phyloP scores from a whole-genome alignment of 2,113 vertebrate genomes.

The Neofelis nebulosa region DNA sequence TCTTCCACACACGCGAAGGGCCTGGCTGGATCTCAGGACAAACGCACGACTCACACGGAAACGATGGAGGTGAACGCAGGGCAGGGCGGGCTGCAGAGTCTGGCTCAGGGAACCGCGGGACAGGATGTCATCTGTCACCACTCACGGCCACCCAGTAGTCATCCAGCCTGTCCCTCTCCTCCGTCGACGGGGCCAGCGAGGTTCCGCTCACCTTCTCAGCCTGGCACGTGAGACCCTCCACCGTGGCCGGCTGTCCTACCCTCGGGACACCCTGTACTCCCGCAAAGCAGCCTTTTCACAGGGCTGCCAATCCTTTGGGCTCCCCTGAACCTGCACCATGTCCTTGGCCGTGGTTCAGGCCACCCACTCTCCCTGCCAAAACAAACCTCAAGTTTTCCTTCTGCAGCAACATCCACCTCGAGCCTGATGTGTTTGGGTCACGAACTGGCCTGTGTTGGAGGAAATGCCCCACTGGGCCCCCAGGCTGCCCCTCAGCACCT shows the following conservation, averaged over 20 bases:
- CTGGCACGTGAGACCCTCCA: not conserved
- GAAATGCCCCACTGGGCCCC: rapidly evolving
- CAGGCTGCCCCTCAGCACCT: not conserved
- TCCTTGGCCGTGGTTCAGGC: not conserved
- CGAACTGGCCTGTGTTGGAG: rapidly evolving
- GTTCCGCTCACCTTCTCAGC: not conserved
- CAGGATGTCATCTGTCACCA: not conserved
- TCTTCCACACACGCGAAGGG: not conserved
- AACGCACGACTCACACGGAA: rapidly evolving
- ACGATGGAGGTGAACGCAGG: not conserved
- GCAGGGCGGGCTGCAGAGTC: not conserved
- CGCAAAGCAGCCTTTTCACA: not conserved
- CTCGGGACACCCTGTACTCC: not conserved
- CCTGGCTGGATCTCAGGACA: not conserved
- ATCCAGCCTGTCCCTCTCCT: not conserved
- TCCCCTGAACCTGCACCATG: not conserved
- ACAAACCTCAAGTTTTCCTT: not conserved
- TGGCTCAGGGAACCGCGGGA: not conserved
- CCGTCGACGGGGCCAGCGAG: rapidly evolving
- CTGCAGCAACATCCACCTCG: not conserved
- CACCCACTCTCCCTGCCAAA: not conserved
- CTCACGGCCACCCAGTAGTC: not conserved
- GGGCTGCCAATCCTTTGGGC: not conserved
- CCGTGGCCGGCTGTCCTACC: no score
- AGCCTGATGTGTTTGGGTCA: no score